A percentile compares a stretch with the other conserved stretches of the same genome.
phyloP scores from a whole-genome alignment of 1,140 invertebrate species.

The Phenacoccus solenopsis region DNA sequence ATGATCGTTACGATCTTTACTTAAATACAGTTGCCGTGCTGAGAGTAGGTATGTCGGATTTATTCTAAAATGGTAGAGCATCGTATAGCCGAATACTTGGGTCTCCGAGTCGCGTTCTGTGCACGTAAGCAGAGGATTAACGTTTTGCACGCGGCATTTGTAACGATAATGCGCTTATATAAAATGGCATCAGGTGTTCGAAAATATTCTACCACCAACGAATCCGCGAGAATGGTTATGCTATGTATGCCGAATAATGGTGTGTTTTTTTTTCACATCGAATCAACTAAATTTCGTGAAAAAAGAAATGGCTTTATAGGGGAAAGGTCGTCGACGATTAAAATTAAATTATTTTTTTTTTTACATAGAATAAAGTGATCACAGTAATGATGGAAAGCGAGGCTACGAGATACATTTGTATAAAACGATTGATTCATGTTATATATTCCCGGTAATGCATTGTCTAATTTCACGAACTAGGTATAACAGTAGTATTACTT shows the following conservation, averaged over 20 bases:
- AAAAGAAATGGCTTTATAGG: too few species aligned
- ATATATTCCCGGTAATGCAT: too few species aligned
- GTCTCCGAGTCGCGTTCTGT: not conserved
- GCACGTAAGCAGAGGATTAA: not conserved
- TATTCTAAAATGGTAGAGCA: not conserved
- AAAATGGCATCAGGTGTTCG: not conserved
- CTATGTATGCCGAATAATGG: not conserved
- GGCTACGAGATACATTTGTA: too few species aligned
- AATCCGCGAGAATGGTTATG: not conserved
- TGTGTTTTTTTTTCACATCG: not conserved
- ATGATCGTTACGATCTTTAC: not conserved
- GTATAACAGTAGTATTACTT: too few species aligned
- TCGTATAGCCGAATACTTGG: not conserved
- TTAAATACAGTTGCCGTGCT: too few species aligned
- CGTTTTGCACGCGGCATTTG: not conserved
- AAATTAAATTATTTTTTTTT: too few species aligned
- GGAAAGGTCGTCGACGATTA: too few species aligned
- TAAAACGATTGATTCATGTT: too few species aligned
- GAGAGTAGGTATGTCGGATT: not conserved
- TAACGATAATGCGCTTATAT: constrained; percentile 1
- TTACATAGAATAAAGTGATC: too few species aligned
- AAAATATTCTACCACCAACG: not conserved
- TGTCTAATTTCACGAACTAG: too few species aligned
- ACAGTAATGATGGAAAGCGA: too few species aligned
- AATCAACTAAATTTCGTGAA: too few species aligned